Evolutionary conservation across 2,888 invertebrate genomes (phyloP).

Genomic region (Pristionchus arcanus): DNA sequence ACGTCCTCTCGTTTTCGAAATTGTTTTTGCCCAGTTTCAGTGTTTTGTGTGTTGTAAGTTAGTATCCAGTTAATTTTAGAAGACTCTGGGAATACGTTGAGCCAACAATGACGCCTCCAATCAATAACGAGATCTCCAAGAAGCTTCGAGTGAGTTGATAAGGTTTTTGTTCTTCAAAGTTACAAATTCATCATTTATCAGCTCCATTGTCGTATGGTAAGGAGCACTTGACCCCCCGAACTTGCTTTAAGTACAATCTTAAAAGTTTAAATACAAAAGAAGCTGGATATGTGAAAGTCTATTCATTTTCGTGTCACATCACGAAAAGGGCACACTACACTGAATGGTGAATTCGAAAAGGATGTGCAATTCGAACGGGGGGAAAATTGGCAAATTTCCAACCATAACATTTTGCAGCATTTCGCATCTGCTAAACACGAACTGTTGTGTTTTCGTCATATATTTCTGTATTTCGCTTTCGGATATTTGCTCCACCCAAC

Average conservation of each 20-base stretch:
- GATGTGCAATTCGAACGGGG: too few species aligned
- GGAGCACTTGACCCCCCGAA: too few species aligned
- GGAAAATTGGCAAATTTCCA: too few species aligned
- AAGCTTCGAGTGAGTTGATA: constrained; percentile 61
- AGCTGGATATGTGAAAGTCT: neutral
- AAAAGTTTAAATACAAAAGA: neutral
- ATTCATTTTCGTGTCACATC: neutral
- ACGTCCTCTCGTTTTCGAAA: neutral
- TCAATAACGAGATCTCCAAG: constrained; percentile 58
- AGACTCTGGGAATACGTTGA: constrained; percentile 25
- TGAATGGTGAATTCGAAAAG: too few species aligned
- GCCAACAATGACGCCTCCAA: constrained; percentile 40
- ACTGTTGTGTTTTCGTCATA: too few species aligned
- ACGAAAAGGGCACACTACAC: too few species aligned
- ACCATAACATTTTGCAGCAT: too few species aligned
- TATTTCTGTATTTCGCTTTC: too few species aligned
- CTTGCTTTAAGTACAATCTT: neutral
- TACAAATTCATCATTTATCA: neutral
- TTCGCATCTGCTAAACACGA: too few species aligned
- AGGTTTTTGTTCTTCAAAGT: neutral
- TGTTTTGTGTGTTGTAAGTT: neutral
- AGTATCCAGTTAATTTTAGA: neutral
- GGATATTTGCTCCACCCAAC: too few species aligned
- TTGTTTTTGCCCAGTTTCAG: neutral
- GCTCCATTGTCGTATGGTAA: neutral